These are phyloP conservation scores for Maconellicoccus hirsutus DNA, from an alignment of 1,140 invertebrate species.

Conservation along the genomic window DNA sequence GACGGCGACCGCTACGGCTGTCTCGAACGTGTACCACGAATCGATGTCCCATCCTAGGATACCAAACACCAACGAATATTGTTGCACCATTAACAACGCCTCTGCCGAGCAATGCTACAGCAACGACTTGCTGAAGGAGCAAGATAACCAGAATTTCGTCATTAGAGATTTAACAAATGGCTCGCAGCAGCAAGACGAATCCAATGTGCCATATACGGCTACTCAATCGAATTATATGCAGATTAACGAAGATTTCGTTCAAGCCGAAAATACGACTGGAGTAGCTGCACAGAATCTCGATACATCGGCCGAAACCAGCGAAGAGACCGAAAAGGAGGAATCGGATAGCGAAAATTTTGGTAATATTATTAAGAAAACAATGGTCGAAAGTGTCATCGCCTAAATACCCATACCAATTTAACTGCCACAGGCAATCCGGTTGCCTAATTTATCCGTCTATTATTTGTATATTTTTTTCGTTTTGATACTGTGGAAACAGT, in stretches of 20 bases:
- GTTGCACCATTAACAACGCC: not conserved
- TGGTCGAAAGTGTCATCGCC: constrained; percentile 78
- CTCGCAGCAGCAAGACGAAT: not conserved
- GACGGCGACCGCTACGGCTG: not conserved
- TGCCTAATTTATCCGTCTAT: not conserved
- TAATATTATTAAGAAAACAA: constrained; percentile 84
- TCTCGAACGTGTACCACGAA: not conserved
- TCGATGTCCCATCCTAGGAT: not conserved
- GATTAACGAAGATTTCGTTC: not conserved
- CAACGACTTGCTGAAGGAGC: not conserved
- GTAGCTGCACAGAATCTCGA: not conserved
- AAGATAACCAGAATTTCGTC: not conserved
- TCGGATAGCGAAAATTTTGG: constrained; percentile 65
- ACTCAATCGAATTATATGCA: not conserved
- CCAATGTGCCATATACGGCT: not conserved
- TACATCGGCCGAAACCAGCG: not conserved
- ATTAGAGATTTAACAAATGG: not conserved
- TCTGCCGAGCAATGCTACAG: too few relatives aligned
- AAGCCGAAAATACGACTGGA: not conserved
- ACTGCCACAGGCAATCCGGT: not conserved
- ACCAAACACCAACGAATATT: not conserved
- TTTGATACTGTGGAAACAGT: not conserved
- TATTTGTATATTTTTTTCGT: not conserved
- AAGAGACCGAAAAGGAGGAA: not conserved
- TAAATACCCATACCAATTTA: constrained; percentile 36